phyloP scores from a whole-genome alignment of 2,797 vertebrate genomes.

The Carapus acus region DNA sequence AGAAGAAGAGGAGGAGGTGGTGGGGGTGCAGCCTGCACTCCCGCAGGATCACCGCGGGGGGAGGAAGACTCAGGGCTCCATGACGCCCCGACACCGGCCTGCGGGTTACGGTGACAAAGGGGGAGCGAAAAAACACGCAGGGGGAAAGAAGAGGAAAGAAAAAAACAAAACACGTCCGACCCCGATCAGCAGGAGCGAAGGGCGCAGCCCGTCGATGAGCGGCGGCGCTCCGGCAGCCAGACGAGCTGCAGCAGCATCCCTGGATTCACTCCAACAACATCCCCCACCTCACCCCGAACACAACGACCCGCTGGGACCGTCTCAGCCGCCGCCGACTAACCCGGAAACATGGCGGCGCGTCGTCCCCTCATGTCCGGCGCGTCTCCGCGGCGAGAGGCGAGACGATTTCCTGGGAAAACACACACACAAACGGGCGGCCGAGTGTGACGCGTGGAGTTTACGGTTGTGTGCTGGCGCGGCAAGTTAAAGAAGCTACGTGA shows the following conservation, averaged over 20 bases:
- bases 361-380: slow-evolving; percentile 10
- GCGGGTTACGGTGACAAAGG: slow-evolving; percentile 3
- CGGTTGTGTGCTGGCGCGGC: slow-evolving; percentile 9
- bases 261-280: slow-evolving; percentile 40
- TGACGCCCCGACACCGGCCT: slow-evolving; percentile 10
- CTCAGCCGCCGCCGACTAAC: too few species aligned
- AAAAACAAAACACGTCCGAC: slow-evolving; percentile 7
- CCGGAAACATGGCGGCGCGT: too few species aligned
- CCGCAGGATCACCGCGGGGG: slow-evolving; percentile 19
- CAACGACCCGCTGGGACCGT: too few species aligned
- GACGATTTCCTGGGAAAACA: slow-evolving; percentile 12
- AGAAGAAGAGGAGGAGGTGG: too few species aligned
- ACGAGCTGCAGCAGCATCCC: slow-evolving; percentile 53
- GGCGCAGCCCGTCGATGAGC: slow-evolving; percentile 37
- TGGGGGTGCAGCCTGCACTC: too few species aligned
- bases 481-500: slow-evolving; percentile 20
- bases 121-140: slow-evolving; percentile 1
- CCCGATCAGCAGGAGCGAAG: slow-evolving; percentile 31
- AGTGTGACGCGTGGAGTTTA: slow-evolving; percentile 43
- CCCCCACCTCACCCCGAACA: slow-evolving; percentile 4
- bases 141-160: too few species aligned
- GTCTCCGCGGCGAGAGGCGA: slow-evolving; percentile 15
- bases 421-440: slow-evolving; percentile 13
- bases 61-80: slow-evolving; percentile 31
- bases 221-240: slow-evolving; percentile 43